These are phyloP conservation scores for Brachyhypopomus gauderio DNA, from an alignment of 2,113 vertebrate species.

Conservation along the genomic window DNA sequence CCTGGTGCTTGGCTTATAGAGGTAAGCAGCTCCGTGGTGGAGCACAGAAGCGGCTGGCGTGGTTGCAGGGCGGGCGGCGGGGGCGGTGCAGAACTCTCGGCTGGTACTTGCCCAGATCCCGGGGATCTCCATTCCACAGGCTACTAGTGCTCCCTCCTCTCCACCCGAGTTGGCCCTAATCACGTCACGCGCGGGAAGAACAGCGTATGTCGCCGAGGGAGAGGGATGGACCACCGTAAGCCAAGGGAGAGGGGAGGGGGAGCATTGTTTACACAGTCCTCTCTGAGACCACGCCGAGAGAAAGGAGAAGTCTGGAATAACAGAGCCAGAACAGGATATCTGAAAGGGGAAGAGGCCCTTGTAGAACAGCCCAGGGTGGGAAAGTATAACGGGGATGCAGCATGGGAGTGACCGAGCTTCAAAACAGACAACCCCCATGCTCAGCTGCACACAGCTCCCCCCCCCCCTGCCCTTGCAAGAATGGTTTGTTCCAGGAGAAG, in stretches of 20 bases:
- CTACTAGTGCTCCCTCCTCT: not conserved
- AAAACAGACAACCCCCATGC: slow-evolving; percentile 44
- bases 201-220: slow-evolving; percentile 47
- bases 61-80: not conserved
- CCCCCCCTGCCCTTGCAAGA: slow-evolving; percentile 33
- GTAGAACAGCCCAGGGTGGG: slow-evolving; percentile 1
- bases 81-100: no score
- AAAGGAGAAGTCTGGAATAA: slow-evolving; percentile 26
- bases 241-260: slow-evolving; percentile 17
- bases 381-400: not conserved
- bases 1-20: slow-evolving; percentile 30
- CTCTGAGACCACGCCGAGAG: not conserved
- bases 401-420: slow-evolving; percentile 18
- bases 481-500: slow-evolving; percentile 69
- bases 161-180: slow-evolving; percentile 47
- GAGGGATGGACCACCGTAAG: slow-evolving; percentile 39
- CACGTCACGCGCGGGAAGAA: slow-evolving; percentile 43
- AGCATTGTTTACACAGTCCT: slow-evolving; percentile 45
- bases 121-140: slow-evolving; percentile 22
- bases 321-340: slow-evolving; percentile 10
- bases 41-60: no score
- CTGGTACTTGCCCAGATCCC: no score
- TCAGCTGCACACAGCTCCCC: slow-evolving; percentile 30
- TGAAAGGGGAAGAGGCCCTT: slow-evolving; percentile 33
- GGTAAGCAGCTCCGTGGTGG: not conserved